Conservation (phyloP, 1,140 invertebrate genomes). For the Listronotus oregonensis region DNA sequence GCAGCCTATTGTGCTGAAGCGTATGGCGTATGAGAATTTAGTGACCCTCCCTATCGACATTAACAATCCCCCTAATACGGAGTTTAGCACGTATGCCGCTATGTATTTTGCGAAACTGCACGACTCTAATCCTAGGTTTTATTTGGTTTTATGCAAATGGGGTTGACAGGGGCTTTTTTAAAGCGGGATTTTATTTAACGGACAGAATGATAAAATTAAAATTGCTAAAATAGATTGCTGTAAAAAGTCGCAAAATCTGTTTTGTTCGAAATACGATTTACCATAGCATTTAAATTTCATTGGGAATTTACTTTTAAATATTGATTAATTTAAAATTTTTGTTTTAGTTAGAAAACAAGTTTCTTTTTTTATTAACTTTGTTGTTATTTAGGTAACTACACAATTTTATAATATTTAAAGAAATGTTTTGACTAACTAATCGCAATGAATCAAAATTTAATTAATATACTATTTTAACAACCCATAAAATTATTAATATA, state of each 20-base stretch:
- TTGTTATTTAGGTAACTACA: no score
- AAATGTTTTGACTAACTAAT: no score
- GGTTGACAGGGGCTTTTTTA: slow-evolving; percentile 12
- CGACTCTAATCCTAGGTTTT: slow-evolving; percentile 39
- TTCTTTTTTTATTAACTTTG: no score
- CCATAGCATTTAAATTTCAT: not conserved
- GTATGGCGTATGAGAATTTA: slow-evolving; percentile 18
- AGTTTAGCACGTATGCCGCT: slow-evolving; percentile 27
- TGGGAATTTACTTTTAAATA: no score
- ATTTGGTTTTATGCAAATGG: slow-evolving; percentile 22
- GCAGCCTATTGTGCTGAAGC: slow-evolving; percentile 18
- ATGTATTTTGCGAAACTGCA: slow-evolving; percentile 25
- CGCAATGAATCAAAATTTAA: no score
- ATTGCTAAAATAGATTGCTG: slow-evolving; percentile 13
- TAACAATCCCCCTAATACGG: slow-evolving; percentile 30
- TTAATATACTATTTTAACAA: no score
- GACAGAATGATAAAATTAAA: slow-evolving; percentile 10
- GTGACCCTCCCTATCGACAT: slow-evolving; percentile 18
- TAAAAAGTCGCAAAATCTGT: not conserved
- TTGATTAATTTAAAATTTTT: no score
- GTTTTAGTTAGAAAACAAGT: no score
- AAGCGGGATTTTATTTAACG: not conserved
- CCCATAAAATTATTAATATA: no score
- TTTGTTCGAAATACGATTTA: not conserved
- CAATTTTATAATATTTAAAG: no score